Evolutionary conservation across 2,113 vertebrate genomes (phyloP).

Genomic region (Tinamus guttatus): DNA sequence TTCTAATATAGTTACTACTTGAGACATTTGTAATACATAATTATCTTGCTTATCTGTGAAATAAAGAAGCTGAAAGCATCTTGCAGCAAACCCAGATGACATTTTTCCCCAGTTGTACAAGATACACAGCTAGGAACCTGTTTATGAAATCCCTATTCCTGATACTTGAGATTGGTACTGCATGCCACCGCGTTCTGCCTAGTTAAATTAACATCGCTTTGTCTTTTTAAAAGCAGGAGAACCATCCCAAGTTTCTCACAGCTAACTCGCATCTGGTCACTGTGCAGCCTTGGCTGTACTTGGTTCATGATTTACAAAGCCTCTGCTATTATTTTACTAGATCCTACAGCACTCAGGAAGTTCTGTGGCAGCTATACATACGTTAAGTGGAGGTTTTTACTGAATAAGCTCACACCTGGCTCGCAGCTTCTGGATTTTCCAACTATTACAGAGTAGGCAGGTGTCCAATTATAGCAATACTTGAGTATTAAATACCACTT

Average conservation of each 20-base stretch:
- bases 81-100: background rate
- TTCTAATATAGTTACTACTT: background rate
- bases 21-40: background rate
- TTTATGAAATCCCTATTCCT: background rate
- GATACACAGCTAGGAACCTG: background rate
- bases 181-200: background rate
- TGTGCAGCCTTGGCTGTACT: background rate
- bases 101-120: background rate
- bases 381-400: background rate
- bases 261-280: background rate
- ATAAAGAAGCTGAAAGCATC: background rate
- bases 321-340: background rate
- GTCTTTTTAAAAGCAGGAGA: background rate
- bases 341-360: conserved; percentile 47
- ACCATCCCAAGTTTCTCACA: background rate
- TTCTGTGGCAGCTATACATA: conserved; percentile 28
- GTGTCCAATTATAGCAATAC: background rate
- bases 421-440: background rate
- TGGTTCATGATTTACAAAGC: background rate
- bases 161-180: background rate
- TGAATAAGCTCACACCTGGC: background rate
- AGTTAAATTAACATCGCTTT: background rate
- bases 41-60: background rate
- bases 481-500: background rate
- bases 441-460: conserved; percentile 23